Evolutionary conservation across 2,113 vertebrate species (phyloP).

Genomic region (Scolopax mira): DNA sequence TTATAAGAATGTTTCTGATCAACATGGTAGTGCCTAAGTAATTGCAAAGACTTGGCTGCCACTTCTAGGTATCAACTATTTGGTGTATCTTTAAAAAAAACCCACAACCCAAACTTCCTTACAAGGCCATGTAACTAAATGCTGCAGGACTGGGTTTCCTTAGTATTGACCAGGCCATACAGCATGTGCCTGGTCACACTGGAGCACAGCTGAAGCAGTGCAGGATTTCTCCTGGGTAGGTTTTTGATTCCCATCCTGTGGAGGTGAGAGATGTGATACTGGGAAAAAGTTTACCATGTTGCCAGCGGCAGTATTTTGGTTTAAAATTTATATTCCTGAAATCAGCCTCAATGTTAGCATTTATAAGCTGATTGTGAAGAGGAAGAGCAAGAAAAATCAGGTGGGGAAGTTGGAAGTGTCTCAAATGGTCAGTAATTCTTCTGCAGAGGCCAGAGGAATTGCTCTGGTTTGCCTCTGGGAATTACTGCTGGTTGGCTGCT

Average conservation of each 20-base stretch:
- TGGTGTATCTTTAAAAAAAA: background rate
- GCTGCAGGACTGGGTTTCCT: background rate
- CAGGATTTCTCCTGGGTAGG: background rate
- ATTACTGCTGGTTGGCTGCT: background rate
- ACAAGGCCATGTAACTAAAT: background rate
- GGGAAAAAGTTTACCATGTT: background rate
- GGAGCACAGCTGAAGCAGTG: background rate
- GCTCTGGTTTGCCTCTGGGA: too few relatives aligned
- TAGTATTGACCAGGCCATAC: rapidly evolving
- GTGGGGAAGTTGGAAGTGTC: background rate
- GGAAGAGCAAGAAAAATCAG: background rate
- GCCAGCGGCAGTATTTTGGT: background rate
- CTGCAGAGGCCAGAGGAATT: background rate
- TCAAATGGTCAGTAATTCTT: background rate
- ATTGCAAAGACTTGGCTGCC: background rate
- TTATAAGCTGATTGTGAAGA: background rate
- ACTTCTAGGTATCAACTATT: background rate
- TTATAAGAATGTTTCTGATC: background rate
- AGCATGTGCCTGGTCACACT: background rate
- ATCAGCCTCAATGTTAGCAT: background rate
- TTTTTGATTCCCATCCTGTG: background rate
- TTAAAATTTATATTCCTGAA: background rate
- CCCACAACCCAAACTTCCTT: background rate
- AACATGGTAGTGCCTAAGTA: background rate
- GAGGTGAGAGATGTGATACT: background rate